Conservation (phyloP, 2,888 invertebrate genomes). For the Drosophila peninsularis region DNA sequence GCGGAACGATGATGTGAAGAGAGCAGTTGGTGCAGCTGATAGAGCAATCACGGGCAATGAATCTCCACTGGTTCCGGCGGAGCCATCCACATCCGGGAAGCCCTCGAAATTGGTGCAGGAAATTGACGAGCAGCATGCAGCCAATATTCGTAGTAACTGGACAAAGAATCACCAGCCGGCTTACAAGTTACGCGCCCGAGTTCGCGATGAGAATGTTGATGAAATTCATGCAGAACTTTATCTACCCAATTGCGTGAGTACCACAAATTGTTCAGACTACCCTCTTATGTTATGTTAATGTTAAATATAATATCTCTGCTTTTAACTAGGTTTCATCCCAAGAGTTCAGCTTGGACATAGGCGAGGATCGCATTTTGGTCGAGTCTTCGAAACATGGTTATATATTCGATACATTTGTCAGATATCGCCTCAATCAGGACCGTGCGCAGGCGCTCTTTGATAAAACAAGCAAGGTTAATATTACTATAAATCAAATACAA, state of each 20-base stretch:
- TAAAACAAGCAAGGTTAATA: conserved; percentile 85
- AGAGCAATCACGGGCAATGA: background rate
- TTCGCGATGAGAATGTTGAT: conserved; percentile 82
- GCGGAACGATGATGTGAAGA: conserved; percentile 88
- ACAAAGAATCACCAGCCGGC: conserved; percentile 85
- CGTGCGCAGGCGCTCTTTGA: conserved; percentile 86
- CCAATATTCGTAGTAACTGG: conserved; percentile 36
- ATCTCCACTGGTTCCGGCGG: background rate
- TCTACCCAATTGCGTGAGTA: conserved; percentile 83
- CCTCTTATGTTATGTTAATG: background rate
- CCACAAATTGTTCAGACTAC: no score
- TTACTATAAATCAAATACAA: conserved; percentile 17
- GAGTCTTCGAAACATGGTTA: conserved; percentile 87
- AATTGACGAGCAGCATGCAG: conserved; percentile 82
- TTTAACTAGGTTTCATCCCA: conserved; percentile 86
- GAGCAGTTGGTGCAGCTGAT: conserved; percentile 39
- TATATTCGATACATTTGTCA: conserved; percentile 89
- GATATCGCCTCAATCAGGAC: conserved; percentile 88
- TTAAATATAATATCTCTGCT: background rate
- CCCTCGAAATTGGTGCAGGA: conserved; percentile 87
- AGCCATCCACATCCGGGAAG: conserved; percentile 4
- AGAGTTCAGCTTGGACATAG: conserved; percentile 89
- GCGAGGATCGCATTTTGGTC: conserved; percentile 90
- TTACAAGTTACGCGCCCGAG: conserved; percentile 87
- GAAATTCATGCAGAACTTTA: conserved; percentile 83